Evolutionary conservation across 2,797 vertebrate genomes (phyloP).

Genomic region (Centropyge bicolor): DNA sequence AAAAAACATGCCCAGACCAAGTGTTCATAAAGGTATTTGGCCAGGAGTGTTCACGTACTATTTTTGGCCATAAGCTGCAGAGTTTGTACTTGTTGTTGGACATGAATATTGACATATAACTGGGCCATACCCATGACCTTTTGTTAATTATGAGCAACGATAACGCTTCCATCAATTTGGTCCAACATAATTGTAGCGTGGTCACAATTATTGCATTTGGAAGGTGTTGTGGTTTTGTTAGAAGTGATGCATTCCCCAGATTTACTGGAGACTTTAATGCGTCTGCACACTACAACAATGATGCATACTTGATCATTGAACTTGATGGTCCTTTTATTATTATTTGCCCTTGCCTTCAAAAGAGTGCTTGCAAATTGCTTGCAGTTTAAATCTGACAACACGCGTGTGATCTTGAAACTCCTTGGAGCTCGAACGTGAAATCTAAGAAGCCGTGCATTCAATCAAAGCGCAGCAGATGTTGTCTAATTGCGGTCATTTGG

Average conservation of each 20-base stretch:
- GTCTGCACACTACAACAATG: neutral
- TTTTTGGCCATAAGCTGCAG: neutral
- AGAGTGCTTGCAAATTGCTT: conserved; percentile 30
- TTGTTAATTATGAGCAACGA: neutral
- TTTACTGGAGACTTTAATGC: conserved; percentile 14
- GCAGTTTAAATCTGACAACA: conserved; percentile 40
- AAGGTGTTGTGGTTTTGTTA: neutral
- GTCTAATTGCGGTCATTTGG: conserved; percentile 60
- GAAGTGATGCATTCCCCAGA: conserved; percentile 11
- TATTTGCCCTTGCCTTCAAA: conserved; percentile 14
- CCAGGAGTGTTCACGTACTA: neutral
- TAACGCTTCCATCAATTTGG: neutral
- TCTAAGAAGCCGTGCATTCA: conserved; percentile 44
- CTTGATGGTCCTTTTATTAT: neutral
- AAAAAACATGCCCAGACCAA: neutral
- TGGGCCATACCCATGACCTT: neutral
- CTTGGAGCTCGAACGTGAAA: conserved; percentile 38
- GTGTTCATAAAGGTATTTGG: neutral
- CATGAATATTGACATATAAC: neutral
- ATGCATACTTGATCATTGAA: conserved; percentile 24
- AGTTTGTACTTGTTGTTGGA: neutral
- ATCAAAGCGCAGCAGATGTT: conserved; percentile 61
- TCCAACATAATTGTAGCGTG: neutral
- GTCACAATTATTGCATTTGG: conserved; percentile 6
- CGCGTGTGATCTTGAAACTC: conserved; percentile 50